Percentiles rank a stretch among this genome's conserved stretches.
phyloP scores from a whole-genome alignment of 2,888 invertebrate genomes.

The Pocota personata region DNA sequence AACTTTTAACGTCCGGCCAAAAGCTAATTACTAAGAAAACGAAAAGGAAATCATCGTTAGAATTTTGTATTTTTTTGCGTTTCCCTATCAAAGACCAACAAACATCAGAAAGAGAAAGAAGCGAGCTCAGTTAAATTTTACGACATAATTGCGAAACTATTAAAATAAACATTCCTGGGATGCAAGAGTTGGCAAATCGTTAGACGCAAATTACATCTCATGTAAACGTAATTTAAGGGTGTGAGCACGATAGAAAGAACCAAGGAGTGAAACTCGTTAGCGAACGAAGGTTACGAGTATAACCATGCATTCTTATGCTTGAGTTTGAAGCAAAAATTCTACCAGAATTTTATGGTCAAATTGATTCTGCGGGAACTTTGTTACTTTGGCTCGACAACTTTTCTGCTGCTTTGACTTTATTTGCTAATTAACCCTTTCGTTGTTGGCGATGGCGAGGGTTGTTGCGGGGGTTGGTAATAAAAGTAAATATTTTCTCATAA shows the following conservation, averaged over 20 bases:
- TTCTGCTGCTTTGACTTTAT: constrained; percentile 52
- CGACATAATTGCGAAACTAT: constrained; percentile 74
- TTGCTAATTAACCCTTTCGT: constrained; percentile 58
- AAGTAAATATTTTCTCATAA: constrained; percentile 50
- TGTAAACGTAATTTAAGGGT: constrained; percentile 53
- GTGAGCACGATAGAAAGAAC: background rate
- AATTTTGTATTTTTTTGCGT: background rate
- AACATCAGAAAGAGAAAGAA: constrained; percentile 22
- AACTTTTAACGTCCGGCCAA: constrained; percentile 43
- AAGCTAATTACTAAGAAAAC: constrained; percentile 55
- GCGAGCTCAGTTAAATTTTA: constrained; percentile 60
- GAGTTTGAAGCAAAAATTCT: constrained; percentile 57
- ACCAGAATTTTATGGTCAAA: constrained; percentile 56
- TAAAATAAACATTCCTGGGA: constrained; percentile 70
- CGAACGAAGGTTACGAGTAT: constrained; percentile 15
- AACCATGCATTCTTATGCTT: constrained; percentile 58
- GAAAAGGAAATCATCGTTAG: constrained; percentile 50
- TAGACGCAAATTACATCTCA: constrained; percentile 70
- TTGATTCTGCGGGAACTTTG: constrained; percentile 57
- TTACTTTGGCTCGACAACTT: constrained; percentile 34
- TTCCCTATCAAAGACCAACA: constrained; percentile 36
- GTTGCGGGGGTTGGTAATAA: constrained; percentile 4
- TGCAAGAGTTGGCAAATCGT: constrained; percentile 67
- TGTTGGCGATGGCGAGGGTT: background rate
- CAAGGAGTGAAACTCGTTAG: constrained; percentile 50